Percentiles rank a stretch among this genome's conserved stretches.
These are phyloP conservation scores for Callipepla californica DNA, from an alignment of 2,113 vertebrate genomes.

Conservation along the genomic window DNA sequence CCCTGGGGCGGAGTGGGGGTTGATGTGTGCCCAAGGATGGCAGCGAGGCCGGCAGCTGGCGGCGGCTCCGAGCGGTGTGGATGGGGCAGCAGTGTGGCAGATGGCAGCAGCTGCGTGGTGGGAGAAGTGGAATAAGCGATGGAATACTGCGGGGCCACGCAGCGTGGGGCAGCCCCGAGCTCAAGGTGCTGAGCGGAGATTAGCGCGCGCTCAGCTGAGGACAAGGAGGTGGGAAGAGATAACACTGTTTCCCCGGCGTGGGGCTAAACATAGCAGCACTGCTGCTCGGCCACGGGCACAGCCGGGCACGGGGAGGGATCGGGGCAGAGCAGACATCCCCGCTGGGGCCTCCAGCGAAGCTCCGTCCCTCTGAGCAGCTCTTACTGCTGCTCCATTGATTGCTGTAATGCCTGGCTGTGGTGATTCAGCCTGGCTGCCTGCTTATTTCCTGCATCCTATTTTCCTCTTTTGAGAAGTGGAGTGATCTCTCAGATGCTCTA, in stretches of 20 bases:
- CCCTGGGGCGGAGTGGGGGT: fast-evolving
- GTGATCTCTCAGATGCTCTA: not conserved
- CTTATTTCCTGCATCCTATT: not conserved
- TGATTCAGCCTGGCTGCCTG: not conserved
- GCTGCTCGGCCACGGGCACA: not conserved
- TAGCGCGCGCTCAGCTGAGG: slow-evolving; percentile 1
- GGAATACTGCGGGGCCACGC: not conserved
- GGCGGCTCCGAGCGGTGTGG: fast-evolving
- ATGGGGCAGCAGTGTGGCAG: fast-evolving
- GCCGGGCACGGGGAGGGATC: not conserved
- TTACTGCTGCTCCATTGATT: not conserved
- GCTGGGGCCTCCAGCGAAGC: not conserved
- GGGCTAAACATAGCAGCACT: not conserved
- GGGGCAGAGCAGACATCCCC: not conserved
- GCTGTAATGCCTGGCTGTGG: not conserved
- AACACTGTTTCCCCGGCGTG: not conserved
- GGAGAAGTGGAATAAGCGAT: not conserved
- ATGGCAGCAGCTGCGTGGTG: not conserved
- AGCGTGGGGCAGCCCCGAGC: not conserved
- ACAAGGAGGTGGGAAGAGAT: slow-evolving; percentile 61
- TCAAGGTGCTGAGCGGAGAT: slow-evolving; percentile 52
- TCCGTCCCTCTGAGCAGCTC: not conserved
- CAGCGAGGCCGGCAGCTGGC: not conserved
- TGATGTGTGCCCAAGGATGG: fast-evolving
- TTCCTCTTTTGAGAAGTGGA: slow-evolving; percentile 9